Percentiles rank a stretch among this genome's conserved stretches.
These are phyloP conservation scores for Crenichthys baileyi DNA, from an alignment of 2,797 vertebrate species.

Conservation along the genomic window DNA sequence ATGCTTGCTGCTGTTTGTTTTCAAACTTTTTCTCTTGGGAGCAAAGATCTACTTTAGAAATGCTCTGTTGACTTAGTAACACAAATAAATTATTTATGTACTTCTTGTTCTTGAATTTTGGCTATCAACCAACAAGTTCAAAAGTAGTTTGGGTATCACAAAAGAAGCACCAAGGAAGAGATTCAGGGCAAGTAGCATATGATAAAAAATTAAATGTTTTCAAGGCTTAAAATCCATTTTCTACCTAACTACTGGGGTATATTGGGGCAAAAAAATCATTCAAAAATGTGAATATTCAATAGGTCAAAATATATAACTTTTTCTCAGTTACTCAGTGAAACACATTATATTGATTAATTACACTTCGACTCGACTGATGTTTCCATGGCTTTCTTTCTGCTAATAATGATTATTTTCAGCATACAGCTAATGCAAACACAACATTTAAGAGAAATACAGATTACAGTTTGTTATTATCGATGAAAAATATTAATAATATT, in stretches of 20 bases:
- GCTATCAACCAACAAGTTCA: slow-evolving; percentile 33
- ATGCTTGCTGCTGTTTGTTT: slow-evolving; percentile 56
- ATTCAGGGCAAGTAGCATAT: not conserved
- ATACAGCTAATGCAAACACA: no score
- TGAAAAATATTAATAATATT: no score
- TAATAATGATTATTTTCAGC: no score
- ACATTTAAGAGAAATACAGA: no score
- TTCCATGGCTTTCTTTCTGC: no score
- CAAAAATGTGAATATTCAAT: no score
- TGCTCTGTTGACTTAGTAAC: slow-evolving; percentile 39
- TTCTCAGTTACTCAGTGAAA: no score
- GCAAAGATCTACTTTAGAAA: slow-evolving; percentile 54
- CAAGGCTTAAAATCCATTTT: not conserved
- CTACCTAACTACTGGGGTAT: not conserved
- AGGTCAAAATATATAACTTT: no score
- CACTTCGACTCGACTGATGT: no score
- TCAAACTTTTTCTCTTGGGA: slow-evolving; percentile 53
- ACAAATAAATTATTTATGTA: slow-evolving; percentile 54
- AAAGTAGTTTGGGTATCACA: not conserved
- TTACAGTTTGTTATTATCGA: no score
- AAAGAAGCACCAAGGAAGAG: not conserved
- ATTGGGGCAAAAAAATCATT: not conserved
- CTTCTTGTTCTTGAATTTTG: slow-evolving; percentile 23
- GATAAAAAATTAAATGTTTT: not conserved
- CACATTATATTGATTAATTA: no score